Evolutionary conservation across 1,140 invertebrate genomes (phyloP).

Genomic region (Papilio machaon): DNA sequence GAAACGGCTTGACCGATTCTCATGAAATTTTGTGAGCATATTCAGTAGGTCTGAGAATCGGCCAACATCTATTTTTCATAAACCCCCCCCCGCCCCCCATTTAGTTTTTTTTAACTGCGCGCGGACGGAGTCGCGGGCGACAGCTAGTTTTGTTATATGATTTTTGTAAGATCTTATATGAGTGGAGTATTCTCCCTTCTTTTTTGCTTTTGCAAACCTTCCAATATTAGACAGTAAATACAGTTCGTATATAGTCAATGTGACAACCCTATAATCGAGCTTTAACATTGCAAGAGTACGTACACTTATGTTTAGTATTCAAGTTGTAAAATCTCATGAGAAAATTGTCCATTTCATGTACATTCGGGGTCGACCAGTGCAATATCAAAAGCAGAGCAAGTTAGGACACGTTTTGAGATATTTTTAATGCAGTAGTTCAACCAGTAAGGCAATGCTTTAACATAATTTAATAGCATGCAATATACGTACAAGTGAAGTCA

Average conservation of each 20-base stretch:
- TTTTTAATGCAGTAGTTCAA: not conserved
- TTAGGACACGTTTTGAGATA: not conserved
- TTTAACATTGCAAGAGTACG: not conserved
- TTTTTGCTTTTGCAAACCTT: too few species aligned
- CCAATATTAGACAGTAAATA: too few species aligned
- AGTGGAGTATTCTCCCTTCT: too few species aligned
- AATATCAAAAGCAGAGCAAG: slow-evolving; percentile 1
- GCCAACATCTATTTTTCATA: too few species aligned
- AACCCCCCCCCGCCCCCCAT: too few species aligned
- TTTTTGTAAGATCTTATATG: too few species aligned
- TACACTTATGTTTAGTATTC: slow-evolving; percentile 21
- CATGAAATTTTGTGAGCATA: too few species aligned
- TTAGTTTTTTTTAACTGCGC: too few species aligned
- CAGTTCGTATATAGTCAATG: not conserved
- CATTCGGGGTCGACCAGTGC: not conserved
- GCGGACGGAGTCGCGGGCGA: too few species aligned
- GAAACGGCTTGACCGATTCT: too few species aligned
- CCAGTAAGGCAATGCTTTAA: not conserved
- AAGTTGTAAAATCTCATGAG: slow-evolving; percentile 33
- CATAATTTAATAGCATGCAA: not conserved
- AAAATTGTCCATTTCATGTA: slow-evolving; percentile 25
- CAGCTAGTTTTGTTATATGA: too few species aligned
- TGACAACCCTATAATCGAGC: slow-evolving; percentile 9
- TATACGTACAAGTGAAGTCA: not conserved
- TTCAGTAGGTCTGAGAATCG: too few species aligned